Base-by-base conservation (phyloP, 1,140 invertebrate genomes). In the Nasonia giraulti region DNA sequence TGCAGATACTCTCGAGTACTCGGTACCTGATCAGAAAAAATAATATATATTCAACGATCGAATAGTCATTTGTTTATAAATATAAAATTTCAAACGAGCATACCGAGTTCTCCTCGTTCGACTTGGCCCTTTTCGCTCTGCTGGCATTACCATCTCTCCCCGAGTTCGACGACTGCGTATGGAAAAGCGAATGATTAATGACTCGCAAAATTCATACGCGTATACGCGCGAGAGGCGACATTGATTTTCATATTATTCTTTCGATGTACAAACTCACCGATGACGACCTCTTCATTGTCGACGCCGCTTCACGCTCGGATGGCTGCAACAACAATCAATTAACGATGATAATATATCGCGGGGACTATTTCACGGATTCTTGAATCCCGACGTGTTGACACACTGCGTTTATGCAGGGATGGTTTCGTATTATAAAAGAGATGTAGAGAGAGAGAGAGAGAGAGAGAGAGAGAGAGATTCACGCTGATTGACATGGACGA, bases 1-100 rank as follows among this genome's bases (percentile, higher is more conserved):
- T 92, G 90, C 44, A 92, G 79, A 87, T 93, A 93, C 79, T 93
- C 90, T 73, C 87, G 88, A 31, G 89, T 86, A 86, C 87, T 89
- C 31, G 90, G 89, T 82, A 84, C 85, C 90, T 92, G 81, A 55
- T 50, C 8, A 27, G n/a, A 23, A 78, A 31, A 69, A 80, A 80
- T 27, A 27, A 27, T 27, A 27, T 27, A 27, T 27, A 62, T 33
- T 66, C 33, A 37, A 37, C 33, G 33, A 37, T 27, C 44, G 5
- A 79, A 79, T 80, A 37, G 83, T 14, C 50, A 78, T 79, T 62
- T 27, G 27, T 27, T 27, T 27, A 27, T 27, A 27, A 27, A 27
- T 27, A 27, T 27, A 27, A 27, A 27, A 55, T 17, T 17, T 55
- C 2, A 10, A 50, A 17, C 4, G 50, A 31, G 31, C 79, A 0